phyloP scores from a whole-genome alignment of 2,888 invertebrate species.

The Cerceris ruficornis region DNA sequence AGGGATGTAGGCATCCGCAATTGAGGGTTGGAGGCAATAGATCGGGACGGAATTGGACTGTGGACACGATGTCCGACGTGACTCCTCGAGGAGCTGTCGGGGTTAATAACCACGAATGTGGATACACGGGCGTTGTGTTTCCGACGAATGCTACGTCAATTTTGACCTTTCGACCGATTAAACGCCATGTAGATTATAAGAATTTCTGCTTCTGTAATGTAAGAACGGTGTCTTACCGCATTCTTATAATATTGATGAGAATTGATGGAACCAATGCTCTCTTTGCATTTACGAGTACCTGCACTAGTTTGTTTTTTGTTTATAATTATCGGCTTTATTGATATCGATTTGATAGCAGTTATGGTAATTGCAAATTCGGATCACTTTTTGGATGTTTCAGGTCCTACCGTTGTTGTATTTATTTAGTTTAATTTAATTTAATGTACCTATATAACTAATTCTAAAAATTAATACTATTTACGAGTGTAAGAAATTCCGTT shows the following conservation, averaged over 20 bases:
- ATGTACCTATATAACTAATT: too few species aligned
- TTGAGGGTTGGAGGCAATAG: conserved; percentile 33
- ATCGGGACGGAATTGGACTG: conserved; percentile 45
- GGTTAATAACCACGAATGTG: conserved; percentile 34
- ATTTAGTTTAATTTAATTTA: too few species aligned
- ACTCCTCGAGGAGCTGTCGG: conserved; percentile 26
- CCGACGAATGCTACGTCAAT: conserved; percentile 7
- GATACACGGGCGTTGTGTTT: conserved; percentile 14
- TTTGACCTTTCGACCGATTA: background rate
- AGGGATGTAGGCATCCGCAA: conserved; percentile 31
- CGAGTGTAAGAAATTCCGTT: too few species aligned
- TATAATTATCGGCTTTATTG: too few species aligned
- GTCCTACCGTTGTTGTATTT: too few species aligned
- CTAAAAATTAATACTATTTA: too few species aligned
- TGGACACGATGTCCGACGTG: conserved; percentile 24
- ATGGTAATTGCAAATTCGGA: too few species aligned
- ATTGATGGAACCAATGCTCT: too few species aligned
- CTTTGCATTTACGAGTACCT: too few species aligned
- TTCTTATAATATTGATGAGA: background rate
- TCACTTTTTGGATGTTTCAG: too few species aligned
- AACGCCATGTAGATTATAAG: background rate
- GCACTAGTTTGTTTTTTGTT: too few species aligned
- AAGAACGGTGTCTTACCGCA: background rate
- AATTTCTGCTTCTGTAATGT: background rate
- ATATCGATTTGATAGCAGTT: too few species aligned